Evolutionary conservation across 2,797 vertebrate genomes (phyloP), one percentile per base, ranked within the genome.

Genomic region (Artibeus jamaicensis): DNA sequence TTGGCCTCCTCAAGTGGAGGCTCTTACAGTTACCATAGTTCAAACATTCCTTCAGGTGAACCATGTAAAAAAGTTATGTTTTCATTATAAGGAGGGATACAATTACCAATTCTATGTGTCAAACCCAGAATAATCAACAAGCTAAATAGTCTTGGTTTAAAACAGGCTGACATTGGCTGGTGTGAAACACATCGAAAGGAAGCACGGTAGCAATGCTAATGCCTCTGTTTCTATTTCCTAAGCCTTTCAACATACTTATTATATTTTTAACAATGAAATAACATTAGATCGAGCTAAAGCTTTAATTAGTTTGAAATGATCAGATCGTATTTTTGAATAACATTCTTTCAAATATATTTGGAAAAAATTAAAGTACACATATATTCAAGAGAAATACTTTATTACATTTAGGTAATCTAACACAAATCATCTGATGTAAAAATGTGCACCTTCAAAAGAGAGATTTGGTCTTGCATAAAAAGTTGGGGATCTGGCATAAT

Each of bases 91-190:
- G 55, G 77, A 86, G 88, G 79, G 81, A 62, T 24, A 95, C 62
- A 96, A 96, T 73, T 94, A 37, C 67, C 85, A 97, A 76, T 2
- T 19, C 11, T 81, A 96, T 86, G 93, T 95, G 78, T 90, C 94
- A 95, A 93, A 48, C 74, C 42, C 87, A 97, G 91, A 97, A 42
- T 50, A 95, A 95, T 89, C 94, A 98, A 97, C 6, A 88, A 67
- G 37, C 68, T 84, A 92, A 96, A 88, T 65, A 76, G 74, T 26
- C 65, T 62, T 86, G 86, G 95, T 98, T 97, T 94, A 98, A 87
- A 89, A 98, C 87, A 97, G 94, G 6, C 78, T 97, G 96, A 97
- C 94, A 96, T 46, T 93, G 86, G 95, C 86, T 39, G 11, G 5
- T 81, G 68, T 57, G 68, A 96, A 95, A 78, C 1, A 78, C 29